A percentile compares a stretch with the other conserved stretches of the same genome.
Conservation (phyloP, 2,797 vertebrate species). For the Diplodus puntazzo region DNA sequence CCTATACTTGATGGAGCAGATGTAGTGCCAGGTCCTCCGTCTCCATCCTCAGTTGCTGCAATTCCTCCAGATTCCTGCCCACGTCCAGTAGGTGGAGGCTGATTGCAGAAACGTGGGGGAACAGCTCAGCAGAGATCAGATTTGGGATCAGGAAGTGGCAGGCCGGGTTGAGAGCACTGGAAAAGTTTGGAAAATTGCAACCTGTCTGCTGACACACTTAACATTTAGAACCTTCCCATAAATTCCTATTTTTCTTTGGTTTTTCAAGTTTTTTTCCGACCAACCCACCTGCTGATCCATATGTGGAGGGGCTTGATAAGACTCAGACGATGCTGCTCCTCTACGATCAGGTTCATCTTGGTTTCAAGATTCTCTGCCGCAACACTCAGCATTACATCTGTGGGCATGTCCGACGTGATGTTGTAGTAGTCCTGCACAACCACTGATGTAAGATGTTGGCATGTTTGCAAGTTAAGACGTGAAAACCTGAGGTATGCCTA, state of each 20-base stretch:
- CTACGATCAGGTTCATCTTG: conserved; percentile 70
- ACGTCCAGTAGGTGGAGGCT: conserved; percentile 90
- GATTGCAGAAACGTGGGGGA: conserved; percentile 81
- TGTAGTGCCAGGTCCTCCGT: conserved; percentile 84
- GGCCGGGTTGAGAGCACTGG: conserved; percentile 86
- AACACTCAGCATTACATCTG: conserved; percentile 84
- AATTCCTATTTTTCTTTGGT: neutral
- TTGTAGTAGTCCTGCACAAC: conserved; percentile 88
- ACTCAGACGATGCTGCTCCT: conserved; percentile 69
- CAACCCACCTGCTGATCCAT: conserved; percentile 92
- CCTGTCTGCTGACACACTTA: neutral
- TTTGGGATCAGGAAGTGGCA: conserved; percentile 88
- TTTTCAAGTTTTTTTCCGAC: neutral
- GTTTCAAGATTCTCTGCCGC: conserved; percentile 89
- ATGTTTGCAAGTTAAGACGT: neutral
- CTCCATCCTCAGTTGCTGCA: conserved; percentile 83
- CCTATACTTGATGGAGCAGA: conserved; percentile 77
- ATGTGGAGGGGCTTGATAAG: conserved; percentile 85
- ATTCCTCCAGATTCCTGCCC: conserved; percentile 59
- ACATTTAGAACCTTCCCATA: neutral
- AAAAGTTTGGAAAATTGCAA: neutral
- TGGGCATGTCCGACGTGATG: conserved; percentile 85
- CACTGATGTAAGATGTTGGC: neutral
- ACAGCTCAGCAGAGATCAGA: conserved; percentile 86
- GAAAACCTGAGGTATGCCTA: conserved; percentile 51